Percentiles rank a stretch among this genome's conserved stretches.
phyloP scores from a whole-genome alignment of 2,113 vertebrate species.

The Centrocercus urophasianus region DNA sequence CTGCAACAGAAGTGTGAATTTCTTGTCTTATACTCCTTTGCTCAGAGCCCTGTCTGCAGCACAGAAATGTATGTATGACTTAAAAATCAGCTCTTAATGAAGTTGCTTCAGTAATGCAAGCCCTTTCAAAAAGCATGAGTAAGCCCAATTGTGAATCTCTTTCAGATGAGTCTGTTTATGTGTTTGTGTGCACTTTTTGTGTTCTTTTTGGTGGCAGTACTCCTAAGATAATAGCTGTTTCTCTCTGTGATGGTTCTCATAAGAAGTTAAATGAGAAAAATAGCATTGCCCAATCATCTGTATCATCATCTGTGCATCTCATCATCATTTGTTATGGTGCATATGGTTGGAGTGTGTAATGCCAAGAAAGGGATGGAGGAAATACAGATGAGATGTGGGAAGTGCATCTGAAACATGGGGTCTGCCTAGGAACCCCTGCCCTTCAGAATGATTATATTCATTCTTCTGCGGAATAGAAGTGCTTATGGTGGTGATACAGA shows the following conservation, averaged over 20 bases:
- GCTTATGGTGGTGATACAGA: not conserved
- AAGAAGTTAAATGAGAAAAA: conserved; percentile 40
- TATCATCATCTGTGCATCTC: conserved; percentile 3
- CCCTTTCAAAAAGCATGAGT: not conserved
- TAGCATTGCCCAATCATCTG: conserved; percentile 36
- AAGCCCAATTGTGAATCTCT: not conserved
- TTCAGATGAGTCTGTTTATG: not conserved
- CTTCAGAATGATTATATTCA: not conserved
- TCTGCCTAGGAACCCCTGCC: not conserved
- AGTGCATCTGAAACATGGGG: not conserved
- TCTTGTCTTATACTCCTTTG: not conserved
- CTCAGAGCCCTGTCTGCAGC: not conserved
- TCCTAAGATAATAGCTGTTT: conserved; percentile 31
- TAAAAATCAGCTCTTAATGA: not conserved
- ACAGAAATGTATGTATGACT: not conserved
- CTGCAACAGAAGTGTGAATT: not conserved
- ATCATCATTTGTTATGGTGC: not conserved
- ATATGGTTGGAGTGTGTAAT: not conserved
- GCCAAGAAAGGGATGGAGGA: not conserved
- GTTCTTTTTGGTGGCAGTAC: not conserved
- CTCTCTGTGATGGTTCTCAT: conserved; percentile 36
- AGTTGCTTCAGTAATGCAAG: not conserved
- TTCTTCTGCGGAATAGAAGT: not conserved
- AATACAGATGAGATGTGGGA: not conserved
- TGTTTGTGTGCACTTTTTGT: conserved; percentile 14